These are phyloP conservation scores for Theretra japonica DNA, from an alignment of 2,888 invertebrate genomes.

Conservation along the genomic window DNA sequence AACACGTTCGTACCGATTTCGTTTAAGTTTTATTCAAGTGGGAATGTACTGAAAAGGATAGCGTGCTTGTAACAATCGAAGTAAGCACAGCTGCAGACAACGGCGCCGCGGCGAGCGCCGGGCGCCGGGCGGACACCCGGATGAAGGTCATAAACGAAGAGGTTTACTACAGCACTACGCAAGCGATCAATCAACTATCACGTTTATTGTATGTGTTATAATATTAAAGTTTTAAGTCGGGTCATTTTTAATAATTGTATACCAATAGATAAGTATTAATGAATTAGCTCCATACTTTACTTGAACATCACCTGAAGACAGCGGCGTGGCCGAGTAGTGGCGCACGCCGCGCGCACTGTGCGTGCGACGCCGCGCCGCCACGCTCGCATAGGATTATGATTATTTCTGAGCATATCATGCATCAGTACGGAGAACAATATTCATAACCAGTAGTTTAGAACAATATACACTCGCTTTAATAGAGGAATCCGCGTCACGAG, in stretches of 20 bases:
- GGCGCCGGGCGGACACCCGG: not conserved
- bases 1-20: slow-evolving; percentile 2
- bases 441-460: slow-evolving; percentile 37
- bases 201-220: slow-evolving; percentile 41
- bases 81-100: not conserved
- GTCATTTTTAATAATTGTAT: slow-evolving; percentile 60
- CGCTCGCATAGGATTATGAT: slow-evolving; percentile 39
- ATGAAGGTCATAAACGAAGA: slow-evolving; percentile 8
- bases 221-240: slow-evolving; percentile 33
- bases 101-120: not conserved
- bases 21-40: slow-evolving; percentile 1
- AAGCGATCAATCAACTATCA: slow-evolving; percentile 18
- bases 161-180: slow-evolving; percentile 27
- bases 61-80: not conserved
- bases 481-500: slow-evolving; percentile 29
- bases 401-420: slow-evolving; percentile 37
- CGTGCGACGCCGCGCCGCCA: too few relatives aligned
- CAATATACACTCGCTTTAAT: slow-evolving; percentile 28
- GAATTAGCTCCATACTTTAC: slow-evolving; percentile 30
- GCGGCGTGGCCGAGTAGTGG: not conserved
- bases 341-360: not conserved
- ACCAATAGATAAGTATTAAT: slow-evolving; percentile 49
- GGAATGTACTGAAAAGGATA: not conserved
- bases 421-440: slow-evolving; percentile 37
- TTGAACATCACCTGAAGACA: not conserved